Evolutionary conservation across 2,113 vertebrate genomes (phyloP).

Genomic region (Symphodus melops): DNA sequence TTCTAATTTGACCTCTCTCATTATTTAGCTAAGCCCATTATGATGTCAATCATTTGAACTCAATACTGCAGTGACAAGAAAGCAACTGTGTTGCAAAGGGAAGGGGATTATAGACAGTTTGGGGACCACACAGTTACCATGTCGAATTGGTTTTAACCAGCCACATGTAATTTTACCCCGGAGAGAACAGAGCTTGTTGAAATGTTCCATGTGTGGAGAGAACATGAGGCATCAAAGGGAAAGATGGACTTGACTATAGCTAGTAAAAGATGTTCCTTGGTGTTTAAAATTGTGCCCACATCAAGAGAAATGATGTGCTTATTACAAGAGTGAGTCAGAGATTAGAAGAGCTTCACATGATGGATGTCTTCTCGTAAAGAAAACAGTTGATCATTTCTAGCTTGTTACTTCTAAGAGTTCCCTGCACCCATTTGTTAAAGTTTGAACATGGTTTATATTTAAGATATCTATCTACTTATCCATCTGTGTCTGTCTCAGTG

Average conservation of each 20-base stretch:
- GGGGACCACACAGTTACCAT: slow-evolving; percentile 65
- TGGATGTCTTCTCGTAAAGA: background rate
- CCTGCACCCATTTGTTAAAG: background rate
- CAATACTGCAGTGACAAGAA: slow-evolving; percentile 52
- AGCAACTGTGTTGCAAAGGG: slow-evolving; percentile 40
- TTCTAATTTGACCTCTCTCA: slow-evolving; percentile 85
- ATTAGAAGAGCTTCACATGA: slow-evolving; percentile 1
- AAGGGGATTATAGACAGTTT: slow-evolving; percentile 68
- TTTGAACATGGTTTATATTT: background rate
- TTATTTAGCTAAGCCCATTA: slow-evolving; percentile 80
- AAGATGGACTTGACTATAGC: slow-evolving; percentile 32
- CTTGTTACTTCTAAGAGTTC: background rate
- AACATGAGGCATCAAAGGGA: slow-evolving; percentile 50
- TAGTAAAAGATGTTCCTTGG: slow-evolving; percentile 32
- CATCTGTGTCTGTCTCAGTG: too few species aligned
- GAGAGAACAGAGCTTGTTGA: slow-evolving; percentile 61
- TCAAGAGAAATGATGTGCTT: slow-evolving; percentile 37
- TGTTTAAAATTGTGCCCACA: slow-evolving; percentile 31
- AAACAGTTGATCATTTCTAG: background rate
- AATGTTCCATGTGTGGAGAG: slow-evolving; percentile 51
- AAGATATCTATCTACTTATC: background rate
- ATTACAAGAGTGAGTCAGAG: slow-evolving; percentile 20
- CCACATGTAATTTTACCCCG: slow-evolving; percentile 58
- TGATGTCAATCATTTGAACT: slow-evolving; percentile 80
- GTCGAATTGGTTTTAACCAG: slow-evolving; percentile 70